Evolutionary conservation across 1,140 invertebrate species (phyloP), one percentile per base, ranked within the genome.

Genomic region (Lethocerus indicus): DNA sequence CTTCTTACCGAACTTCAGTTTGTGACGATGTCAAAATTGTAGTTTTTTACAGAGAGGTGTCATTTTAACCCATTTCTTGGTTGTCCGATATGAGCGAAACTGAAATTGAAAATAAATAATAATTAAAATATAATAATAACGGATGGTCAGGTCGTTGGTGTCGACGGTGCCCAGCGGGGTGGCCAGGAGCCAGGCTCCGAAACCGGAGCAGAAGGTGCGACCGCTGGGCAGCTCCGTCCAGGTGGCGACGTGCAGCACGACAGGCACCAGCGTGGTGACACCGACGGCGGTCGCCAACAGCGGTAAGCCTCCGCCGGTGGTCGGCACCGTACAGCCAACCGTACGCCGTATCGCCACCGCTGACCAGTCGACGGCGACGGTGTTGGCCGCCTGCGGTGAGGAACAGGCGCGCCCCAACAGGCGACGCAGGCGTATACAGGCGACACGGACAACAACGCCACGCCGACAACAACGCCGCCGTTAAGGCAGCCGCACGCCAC

Each of bases 301-400:
- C 61, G 26, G 72, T 65, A 67, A 63, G 46, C 70, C 73, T 35
- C n/a, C n/a, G n/a, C 72, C 72, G n/a, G n/a, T n/a, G 1, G 62
- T 76, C 27, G 73, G 70, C 18, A 72, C 71, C 2, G 68, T 73
- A 2, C 71, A 75, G 52, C 72, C 72, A 4, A 71, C 70, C 2
- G 66, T 70, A 23, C 65, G 71, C 51, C 55, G 59, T 14, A 60
- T 61, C 18, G 3, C 23, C 27, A 1, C 36, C 37, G 16, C 27
- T 24, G 18, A 53, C 47, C 25, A 35, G 46, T 14, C 63, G 62
- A 28, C 25, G 9, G n/a, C n/a, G n/a, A n/a, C n/a, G n/a, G n/a
- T n/a, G n/a, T n/a, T n/a, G n/a, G n/a, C n/a, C n/a, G n/a, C n/a
- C n/a, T n/a, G n/a, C n/a, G n/a, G n/a, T n/a, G n/a, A 16, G 41